Evolutionary conservation across 2,113 vertebrate species (phyloP), one percentile per base, ranked within the genome.

Genomic region (Gymnorhina tibicen): DNA sequence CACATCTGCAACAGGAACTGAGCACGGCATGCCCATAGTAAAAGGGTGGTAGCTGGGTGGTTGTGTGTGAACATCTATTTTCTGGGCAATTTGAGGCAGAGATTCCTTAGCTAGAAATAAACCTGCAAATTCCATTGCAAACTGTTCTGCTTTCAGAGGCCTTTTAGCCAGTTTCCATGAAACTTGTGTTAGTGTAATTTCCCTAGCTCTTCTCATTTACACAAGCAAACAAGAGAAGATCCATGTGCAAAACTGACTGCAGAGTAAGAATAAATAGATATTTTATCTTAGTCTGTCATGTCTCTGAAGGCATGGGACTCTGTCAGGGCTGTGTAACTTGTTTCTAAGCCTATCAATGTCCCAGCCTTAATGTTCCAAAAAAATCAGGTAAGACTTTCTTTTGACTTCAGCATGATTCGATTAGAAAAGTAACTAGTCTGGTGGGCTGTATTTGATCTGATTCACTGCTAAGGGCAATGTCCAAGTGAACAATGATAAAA

Each of bases 21-120:
- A 77, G 33, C 37, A 55, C 0, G 1, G 32, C 8, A 33, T 21
- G 16, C 5, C 19, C 3, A 1, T 4, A 12, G n/a, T 49, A 32
- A 8, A 75, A 68, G 28, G 18, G 19, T 37, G 55, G 33, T 22
- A 52, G 44, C 30, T 41, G 53, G 3, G 30, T 78, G 55, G 27
- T 66, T 91, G n/a, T 41, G 22, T 46, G 32, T 70, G 72, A 39
- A 27, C 13, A 30, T 62, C 5, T 69, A 2, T 73, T 86, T 93
- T 79, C 32, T 73, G 63, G 50, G 28, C 16, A 69, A 23, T 44
- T 53, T 53, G 74, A 93, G 26, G n/a, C 15, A 47, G 16, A 35
- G n/a, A 59, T 24, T n/a, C 69, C 33, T 70, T 42, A 78, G 26
- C 20, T 49, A 87, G 85, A 75, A 94, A 87, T 24, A 75, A 85